A percentile compares a stretch with the other conserved stretches of the same genome.
These are phyloP conservation scores for Malachius bipustulatus DNA, from an alignment of 2,888 invertebrate species.

Conservation along the genomic window DNA sequence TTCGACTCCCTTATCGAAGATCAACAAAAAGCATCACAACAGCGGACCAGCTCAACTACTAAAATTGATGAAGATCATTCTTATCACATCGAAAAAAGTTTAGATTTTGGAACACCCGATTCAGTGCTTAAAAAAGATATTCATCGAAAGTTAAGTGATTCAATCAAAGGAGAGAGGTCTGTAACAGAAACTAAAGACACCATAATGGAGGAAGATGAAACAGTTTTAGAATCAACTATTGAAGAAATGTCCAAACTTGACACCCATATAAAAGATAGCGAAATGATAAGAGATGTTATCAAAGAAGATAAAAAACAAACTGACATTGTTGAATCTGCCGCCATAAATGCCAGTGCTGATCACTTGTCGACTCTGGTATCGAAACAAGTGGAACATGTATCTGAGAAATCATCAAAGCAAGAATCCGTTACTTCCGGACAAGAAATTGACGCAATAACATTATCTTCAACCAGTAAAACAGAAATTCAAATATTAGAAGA, in stretches of 20 bases:
- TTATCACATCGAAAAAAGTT: too few species aligned
- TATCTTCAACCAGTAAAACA: too few species aligned
- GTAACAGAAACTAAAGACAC: conserved; percentile 24
- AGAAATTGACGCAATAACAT: too few species aligned
- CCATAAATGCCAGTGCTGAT: neutral
- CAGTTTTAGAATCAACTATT: conserved; percentile 21
- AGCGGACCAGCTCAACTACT: conserved; percentile 16
- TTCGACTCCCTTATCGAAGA: conserved; percentile 21
- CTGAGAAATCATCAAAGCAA: neutral
- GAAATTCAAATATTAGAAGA: conserved; percentile 15
- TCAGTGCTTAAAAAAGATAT: conserved; percentile 28
- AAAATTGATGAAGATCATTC: conserved; percentile 22
- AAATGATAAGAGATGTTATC: neutral
- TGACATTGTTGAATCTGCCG: neutral
- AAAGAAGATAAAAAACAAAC: neutral
- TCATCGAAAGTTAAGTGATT: conserved; percentile 24
- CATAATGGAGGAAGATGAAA: conserved; percentile 29
- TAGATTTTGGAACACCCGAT: too few species aligned
- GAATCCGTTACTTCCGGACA: neutral
- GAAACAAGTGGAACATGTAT: neutral
- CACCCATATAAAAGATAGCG: too few species aligned
- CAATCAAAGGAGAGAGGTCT: conserved; percentile 25
- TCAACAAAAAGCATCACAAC: conserved; percentile 22
- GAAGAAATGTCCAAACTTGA: too few species aligned
- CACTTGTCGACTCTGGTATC: neutral